Evolutionary conservation across 2,797 vertebrate species (phyloP).

Genomic region (Kryptolebias ocellatus): DNA sequence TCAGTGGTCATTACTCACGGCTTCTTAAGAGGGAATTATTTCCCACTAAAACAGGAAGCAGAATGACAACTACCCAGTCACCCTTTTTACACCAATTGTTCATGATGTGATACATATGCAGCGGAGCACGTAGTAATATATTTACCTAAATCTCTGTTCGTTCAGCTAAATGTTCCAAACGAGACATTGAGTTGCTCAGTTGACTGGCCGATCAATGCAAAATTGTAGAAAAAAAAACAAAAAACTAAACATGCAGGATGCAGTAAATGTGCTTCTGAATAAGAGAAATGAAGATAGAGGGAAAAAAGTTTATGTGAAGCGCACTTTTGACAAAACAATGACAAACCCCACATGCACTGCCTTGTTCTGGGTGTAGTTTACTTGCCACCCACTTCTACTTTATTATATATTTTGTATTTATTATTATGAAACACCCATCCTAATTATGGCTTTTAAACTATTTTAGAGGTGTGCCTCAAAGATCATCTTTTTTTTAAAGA

Average conservation of each 20-base stretch:
- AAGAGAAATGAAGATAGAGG: no score
- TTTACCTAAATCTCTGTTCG: background rate
- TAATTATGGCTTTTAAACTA: no score
- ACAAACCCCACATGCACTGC: no score
- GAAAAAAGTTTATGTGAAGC: no score
- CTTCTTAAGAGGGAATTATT: constrained; percentile 26
- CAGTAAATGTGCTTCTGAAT: background rate
- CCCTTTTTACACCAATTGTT: constrained; percentile 8
- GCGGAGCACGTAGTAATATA: background rate
- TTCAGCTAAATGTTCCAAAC: background rate
- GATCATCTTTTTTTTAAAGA: no score
- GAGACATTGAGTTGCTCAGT: background rate
- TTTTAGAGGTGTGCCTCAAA: no score
- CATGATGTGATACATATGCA: background rate
- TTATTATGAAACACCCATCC: no score
- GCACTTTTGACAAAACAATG: no score
- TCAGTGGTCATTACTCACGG: constrained; percentile 40
- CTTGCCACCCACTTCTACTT: no score
- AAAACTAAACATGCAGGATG: background rate
- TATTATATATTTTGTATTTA: no score
- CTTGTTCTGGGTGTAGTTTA: no score
- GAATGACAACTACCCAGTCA: constrained; percentile 14
- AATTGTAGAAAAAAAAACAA: background rate
- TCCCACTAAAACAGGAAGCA: constrained; percentile 23
- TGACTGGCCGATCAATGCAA: background rate